Conservation (phyloP, 64 coral and sea anemone genomes). For the Astreopora myriophthalma region DNA sequence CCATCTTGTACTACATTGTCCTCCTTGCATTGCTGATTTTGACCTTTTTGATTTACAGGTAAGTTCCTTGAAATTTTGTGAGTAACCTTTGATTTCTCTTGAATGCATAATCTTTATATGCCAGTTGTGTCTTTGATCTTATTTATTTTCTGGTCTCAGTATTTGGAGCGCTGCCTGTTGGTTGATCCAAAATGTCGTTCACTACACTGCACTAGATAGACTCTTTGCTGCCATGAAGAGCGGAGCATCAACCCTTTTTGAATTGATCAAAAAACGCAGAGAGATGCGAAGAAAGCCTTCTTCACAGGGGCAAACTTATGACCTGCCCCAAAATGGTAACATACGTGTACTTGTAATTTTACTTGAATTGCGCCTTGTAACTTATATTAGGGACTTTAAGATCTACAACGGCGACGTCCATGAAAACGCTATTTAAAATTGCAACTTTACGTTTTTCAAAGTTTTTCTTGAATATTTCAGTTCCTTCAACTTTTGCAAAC, state of each 20-base stretch:
- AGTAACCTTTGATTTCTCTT: too few relatives aligned
- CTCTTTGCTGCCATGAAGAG: neutral
- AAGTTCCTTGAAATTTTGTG: neutral
- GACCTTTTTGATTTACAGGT: slow-evolving; percentile 9
- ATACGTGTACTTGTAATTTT: too few relatives aligned
- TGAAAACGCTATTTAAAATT: too few relatives aligned
- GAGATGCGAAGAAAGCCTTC: neutral
- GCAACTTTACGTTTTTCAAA: too few relatives aligned
- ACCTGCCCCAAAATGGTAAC: slow-evolving; percentile 59
- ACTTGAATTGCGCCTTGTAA: too few relatives aligned
- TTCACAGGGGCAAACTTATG: slow-evolving; percentile 33
- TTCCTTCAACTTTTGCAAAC: too few relatives aligned
- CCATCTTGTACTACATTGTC: neutral
- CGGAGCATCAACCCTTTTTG: neutral
- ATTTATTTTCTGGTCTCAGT: neutral
- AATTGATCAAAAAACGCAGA: neutral
- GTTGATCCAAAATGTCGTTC: neutral
- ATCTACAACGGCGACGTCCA: too few relatives aligned
- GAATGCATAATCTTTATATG: neutral
- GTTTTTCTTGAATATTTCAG: too few relatives aligned
- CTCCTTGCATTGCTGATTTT: neutral
- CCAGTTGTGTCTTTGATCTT: neutral
- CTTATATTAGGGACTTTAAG: too few relatives aligned
- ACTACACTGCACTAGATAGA: neutral
- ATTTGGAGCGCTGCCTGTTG: neutral